These are phyloP conservation scores for Leuciscus idus DNA, from an alignment of 2,113 vertebrate species.

Conservation along the genomic window DNA sequence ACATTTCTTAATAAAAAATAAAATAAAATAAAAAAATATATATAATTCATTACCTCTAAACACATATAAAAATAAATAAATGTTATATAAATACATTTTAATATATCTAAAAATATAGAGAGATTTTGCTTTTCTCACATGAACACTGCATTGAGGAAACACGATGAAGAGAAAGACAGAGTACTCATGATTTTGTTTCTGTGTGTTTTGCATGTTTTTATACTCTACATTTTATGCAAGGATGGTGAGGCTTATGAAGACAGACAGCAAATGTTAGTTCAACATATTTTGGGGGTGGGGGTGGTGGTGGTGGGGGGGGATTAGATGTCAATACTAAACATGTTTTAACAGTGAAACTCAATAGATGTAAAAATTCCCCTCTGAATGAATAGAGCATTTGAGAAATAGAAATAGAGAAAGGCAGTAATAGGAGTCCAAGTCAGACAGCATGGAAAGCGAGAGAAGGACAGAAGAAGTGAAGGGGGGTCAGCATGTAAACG, in stretches of 20 bases:
- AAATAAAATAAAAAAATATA: no score
- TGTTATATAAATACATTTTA: background rate
- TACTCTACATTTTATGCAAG: background rate
- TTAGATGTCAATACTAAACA: background rate
- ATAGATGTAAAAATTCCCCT: background rate
- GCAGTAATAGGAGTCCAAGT: constrained; percentile 11
- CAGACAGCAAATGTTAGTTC: background rate
- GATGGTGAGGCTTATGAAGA: background rate
- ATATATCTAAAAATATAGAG: background rate
- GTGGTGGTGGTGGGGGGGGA: no score
- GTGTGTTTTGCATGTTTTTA: background rate
- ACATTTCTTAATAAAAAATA: no score
- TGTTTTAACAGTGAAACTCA: background rate
- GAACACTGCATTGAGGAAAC: background rate
- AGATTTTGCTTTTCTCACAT: background rate
- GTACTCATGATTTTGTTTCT: background rate
- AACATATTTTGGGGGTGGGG: background rate
- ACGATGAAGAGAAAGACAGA: background rate
- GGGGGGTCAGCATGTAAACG: constrained; percentile 61
- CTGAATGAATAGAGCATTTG: background rate
- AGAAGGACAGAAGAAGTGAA: constrained; percentile 48
- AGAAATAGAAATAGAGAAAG: background rate
- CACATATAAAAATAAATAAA: no score
- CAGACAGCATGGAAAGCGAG: background rate
- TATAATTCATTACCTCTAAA: no score